These are phyloP conservation scores for Theocolax elegans DNA, from an alignment of 1,140 invertebrate species.

Conservation along the genomic window DNA sequence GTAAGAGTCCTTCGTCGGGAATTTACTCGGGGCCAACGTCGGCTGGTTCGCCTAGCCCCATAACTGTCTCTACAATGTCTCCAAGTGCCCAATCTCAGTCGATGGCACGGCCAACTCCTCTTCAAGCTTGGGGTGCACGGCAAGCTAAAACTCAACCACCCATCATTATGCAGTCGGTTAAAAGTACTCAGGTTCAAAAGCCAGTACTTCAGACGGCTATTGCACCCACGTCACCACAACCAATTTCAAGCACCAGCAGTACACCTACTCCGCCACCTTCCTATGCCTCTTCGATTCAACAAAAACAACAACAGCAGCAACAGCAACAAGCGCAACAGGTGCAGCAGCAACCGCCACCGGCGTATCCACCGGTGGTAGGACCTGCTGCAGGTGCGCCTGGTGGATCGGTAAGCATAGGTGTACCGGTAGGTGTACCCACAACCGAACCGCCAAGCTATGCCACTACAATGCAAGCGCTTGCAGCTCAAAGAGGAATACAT, in stretches of 20 bases:
- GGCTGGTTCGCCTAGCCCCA: constrained; percentile 83
- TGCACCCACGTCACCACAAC: constrained; percentile 82
- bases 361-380: constrained; percentile 56
- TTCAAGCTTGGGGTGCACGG: constrained; percentile 81
- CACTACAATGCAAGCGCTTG: constrained; percentile 88
- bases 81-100: constrained; percentile 66
- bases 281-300: constrained; percentile 83
- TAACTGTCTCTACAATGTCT: constrained; percentile 75
- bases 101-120: constrained; percentile 78
- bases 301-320: constrained; percentile 68
- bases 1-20: constrained; percentile 81
- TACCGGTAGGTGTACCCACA: constrained; percentile 74
- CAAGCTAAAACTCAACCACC: constrained; percentile 88
- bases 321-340: constrained; percentile 68
- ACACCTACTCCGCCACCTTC: constrained; percentile 80
- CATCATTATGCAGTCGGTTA: constrained; percentile 96
- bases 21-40: constrained; percentile 84
- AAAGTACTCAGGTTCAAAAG: constrained; percentile 93
- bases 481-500: constrained; percentile 76
- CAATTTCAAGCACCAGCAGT: constrained; percentile 65
- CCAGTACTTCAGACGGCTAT: constrained; percentile 93
- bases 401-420: constrained; percentile 48
- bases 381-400: constrained; percentile 45
- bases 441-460: constrained; percentile 92
- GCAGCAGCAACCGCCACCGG: constrained; percentile 60